phyloP scores from a whole-genome alignment of 2,113 vertebrate species.

The Mustela lutreola region DNA sequence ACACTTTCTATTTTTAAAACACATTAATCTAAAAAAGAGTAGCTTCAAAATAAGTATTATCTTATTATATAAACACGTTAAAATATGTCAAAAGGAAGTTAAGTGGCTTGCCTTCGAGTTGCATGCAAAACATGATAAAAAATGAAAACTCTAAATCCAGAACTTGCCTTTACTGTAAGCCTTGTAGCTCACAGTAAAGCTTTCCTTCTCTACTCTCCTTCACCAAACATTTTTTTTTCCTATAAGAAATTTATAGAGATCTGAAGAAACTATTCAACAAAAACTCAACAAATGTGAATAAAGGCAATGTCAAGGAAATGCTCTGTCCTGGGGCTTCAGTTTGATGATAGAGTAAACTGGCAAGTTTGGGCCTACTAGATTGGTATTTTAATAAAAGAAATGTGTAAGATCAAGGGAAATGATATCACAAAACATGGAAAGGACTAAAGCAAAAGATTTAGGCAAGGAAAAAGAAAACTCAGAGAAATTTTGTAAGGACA shows the following conservation, averaged over 20 bases:
- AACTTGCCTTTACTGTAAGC: not conserved
- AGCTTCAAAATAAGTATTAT: constrained; percentile 53
- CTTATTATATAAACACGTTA: constrained; percentile 10
- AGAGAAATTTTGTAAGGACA: not conserved
- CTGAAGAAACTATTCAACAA: constrained; percentile 37
- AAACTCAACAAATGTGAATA: constrained; percentile 54
- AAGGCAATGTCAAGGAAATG: constrained; percentile 6
- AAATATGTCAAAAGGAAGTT: constrained; percentile 35
- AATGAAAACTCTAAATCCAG: not conserved
- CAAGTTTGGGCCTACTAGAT: not conserved
- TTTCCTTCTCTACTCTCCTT: not conserved
- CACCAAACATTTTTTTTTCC: not conserved
- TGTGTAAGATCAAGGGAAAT: constrained; percentile 37
- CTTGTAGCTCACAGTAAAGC: not conserved
- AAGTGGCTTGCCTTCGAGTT: not conserved
- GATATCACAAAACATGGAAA: not conserved
- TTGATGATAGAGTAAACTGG: constrained; percentile 5
- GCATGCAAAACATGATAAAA: not conserved
- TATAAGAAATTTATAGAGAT: constrained; percentile 26
- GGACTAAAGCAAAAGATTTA: not conserved
- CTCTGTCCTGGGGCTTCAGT: not conserved
- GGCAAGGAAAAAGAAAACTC: not conserved
- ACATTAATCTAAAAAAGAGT: not conserved
- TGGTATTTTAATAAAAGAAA: constrained; percentile 25
- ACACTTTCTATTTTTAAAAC: constrained; percentile 54